Conservation (phyloP, 2,888 invertebrate species). For the Hofmannophila pseudospretella region DNA sequence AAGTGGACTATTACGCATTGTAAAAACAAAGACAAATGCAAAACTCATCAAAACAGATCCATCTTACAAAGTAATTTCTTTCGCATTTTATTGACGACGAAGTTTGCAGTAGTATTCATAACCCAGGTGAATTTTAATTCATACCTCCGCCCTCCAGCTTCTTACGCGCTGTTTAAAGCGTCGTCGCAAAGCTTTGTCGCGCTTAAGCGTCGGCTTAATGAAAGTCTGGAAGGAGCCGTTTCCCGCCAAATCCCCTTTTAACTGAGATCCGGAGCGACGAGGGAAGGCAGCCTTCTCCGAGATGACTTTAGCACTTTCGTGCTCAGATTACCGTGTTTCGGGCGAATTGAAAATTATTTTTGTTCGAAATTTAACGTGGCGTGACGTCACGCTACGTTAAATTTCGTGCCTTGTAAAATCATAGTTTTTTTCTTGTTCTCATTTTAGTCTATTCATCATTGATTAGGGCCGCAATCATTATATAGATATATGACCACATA, state of each 20-base stretch:
- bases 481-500: no score
- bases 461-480: no score
- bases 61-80: no score
- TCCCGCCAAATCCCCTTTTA: slow-evolving; percentile 38
- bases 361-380: neutral
- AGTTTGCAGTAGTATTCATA: no score
- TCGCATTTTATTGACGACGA: no score
- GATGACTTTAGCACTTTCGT: slow-evolving; percentile 33
- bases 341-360: neutral
- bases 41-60: no score
- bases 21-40: no score
- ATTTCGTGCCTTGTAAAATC: no score
- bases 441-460: no score
- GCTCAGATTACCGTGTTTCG: slow-evolving; percentile 8
- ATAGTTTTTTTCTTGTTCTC: no score
- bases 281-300: slow-evolving; percentile 43
- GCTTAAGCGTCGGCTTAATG: slow-evolving; percentile 55
- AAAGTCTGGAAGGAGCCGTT: slow-evolving; percentile 47
- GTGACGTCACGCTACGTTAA: no score
- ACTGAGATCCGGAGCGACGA: slow-evolving; percentile 34
- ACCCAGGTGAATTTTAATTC: slow-evolving; percentile 1
- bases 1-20: no score
- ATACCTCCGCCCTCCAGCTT: neutral
- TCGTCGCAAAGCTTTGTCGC: slow-evolving; percentile 38
- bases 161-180: neutral